Evolutionary conservation across 1,140 invertebrate genomes (phyloP).

Genomic region (Bacillus rossius): DNA sequence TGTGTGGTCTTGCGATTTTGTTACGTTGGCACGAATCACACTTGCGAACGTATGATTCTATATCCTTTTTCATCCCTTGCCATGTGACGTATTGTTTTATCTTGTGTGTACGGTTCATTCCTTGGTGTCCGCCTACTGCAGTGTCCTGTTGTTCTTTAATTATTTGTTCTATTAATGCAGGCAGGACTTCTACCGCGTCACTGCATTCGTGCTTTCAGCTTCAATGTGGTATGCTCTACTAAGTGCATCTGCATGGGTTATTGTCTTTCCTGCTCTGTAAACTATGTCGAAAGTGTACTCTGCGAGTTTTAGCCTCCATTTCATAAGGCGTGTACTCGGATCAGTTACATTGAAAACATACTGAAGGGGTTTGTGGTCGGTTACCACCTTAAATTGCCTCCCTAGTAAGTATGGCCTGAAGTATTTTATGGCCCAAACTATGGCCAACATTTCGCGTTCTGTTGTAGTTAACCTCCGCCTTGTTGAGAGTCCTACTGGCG

Average conservation of each 20-base stretch:
- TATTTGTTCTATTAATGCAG: neutral
- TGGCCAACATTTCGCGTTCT: slow-evolving; percentile 48
- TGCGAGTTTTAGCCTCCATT: slow-evolving; percentile 46
- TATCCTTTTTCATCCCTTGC: neutral
- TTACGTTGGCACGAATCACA: neutral
- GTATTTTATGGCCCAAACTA: slow-evolving; percentile 43
- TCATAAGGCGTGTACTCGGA: slow-evolving; percentile 39
- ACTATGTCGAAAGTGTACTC: slow-evolving; percentile 42
- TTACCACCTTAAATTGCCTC: slow-evolving; percentile 42
- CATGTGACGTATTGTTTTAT: neutral
- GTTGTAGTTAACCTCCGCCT: slow-evolving; percentile 37
- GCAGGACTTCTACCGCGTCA: too few species aligned
- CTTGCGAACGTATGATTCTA: neutral
- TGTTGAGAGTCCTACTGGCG: slow-evolving; percentile 33
- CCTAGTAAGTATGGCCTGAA: slow-evolving; percentile 44
- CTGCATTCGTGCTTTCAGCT: too few species aligned
- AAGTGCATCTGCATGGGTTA: slow-evolving; percentile 33
- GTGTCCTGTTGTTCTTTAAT: neutral
- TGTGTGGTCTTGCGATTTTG: neutral
- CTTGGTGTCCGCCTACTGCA: neutral
- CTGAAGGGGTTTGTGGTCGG: slow-evolving; percentile 46
- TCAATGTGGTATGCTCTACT: slow-evolving; percentile 12
- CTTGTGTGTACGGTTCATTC: too few species aligned
- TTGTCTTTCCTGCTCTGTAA: slow-evolving; percentile 37
- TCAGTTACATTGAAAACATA: slow-evolving; percentile 45